These are phyloP conservation scores for Neelides folsomi DNA, from an alignment of 2,888 invertebrate genomes.

Conservation along the genomic window DNA sequence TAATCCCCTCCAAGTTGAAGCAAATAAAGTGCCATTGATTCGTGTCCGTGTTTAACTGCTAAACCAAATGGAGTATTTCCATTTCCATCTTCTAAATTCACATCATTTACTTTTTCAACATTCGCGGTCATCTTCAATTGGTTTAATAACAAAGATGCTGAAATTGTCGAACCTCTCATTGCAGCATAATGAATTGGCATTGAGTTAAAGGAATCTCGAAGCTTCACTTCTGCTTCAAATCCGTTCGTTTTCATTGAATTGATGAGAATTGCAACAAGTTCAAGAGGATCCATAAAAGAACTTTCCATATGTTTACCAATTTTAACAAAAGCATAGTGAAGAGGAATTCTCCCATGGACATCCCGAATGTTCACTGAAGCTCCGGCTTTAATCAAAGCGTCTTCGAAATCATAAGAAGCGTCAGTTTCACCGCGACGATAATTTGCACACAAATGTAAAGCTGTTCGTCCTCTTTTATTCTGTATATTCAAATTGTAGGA, in stretches of 20 bases:
- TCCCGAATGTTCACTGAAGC: slow-evolving; percentile 36
- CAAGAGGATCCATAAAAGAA: slow-evolving; percentile 38
- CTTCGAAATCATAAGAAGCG: slow-evolving; percentile 39
- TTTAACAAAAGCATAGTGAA: slow-evolving; percentile 42
- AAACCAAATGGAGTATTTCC: slow-evolving; percentile 41
- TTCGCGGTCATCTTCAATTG: slow-evolving; percentile 26
- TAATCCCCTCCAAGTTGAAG: slow-evolving; percentile 29
- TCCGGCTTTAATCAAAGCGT: slow-evolving; percentile 38
- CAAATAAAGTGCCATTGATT: slow-evolving; percentile 35
- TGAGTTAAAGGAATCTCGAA: slow-evolving; percentile 36
- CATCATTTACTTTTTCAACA: not conserved
- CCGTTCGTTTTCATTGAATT: slow-evolving; percentile 35
- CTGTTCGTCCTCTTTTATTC: slow-evolving; percentile 35
- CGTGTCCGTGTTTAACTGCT: slow-evolving; percentile 39
- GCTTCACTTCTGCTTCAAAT: slow-evolving; percentile 34
- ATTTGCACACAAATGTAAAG: slow-evolving; percentile 41
- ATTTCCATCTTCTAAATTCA: slow-evolving; percentile 34
- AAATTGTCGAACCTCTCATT: slow-evolving; percentile 41
- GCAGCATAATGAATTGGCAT: slow-evolving; percentile 40
- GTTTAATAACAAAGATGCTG: slow-evolving; percentile 35
- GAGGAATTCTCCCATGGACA: slow-evolving; percentile 37
- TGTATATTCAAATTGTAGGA: slow-evolving; percentile 10
- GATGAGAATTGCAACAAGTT: slow-evolving; percentile 38
- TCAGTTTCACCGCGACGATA: slow-evolving; percentile 38
- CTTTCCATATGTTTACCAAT: slow-evolving; percentile 32